Conservation (phyloP, 2,888 invertebrate genomes). For the Pemphredon lugubris region DNA sequence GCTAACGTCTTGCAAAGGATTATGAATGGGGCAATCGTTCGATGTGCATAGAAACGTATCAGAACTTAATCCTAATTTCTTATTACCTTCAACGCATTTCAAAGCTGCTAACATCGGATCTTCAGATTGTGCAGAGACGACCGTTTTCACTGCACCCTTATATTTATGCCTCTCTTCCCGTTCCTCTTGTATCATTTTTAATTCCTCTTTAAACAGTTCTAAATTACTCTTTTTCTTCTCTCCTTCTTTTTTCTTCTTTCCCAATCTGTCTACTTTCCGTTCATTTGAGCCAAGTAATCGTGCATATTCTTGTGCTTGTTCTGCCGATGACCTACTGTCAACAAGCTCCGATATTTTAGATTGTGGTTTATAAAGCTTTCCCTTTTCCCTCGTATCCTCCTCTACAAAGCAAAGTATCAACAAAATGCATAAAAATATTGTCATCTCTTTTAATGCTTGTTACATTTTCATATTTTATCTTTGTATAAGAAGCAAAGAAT, state of each 20-base stretch:
- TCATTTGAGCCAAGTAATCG: conserved; percentile 84
- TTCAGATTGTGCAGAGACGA: conserved; percentile 74
- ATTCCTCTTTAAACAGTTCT: conserved; percentile 98
- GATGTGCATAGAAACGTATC: too few species aligned
- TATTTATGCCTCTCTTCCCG: conserved; percentile 97
- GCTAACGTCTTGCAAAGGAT: too few species aligned
- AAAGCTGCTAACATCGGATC: conserved; percentile 78
- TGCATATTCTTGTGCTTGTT: conserved; percentile 87
- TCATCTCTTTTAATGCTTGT: neutral
- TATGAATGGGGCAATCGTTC: too few species aligned
- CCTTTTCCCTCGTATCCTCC: conserved; percentile 94
- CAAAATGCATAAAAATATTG: neutral
- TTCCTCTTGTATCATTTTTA: conserved; percentile 98
- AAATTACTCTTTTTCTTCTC: conserved; percentile 98
- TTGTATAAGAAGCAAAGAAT: neutral
- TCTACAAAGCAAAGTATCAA: conserved; percentile 81
- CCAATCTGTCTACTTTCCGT: conserved; percentile 85
- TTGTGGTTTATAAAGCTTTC: conserved; percentile 95
- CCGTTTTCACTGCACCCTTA: conserved; percentile 87
- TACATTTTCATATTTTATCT: neutral
- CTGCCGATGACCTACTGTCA: conserved; percentile 83
- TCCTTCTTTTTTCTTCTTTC: conserved; percentile 87
- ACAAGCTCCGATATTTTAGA: conserved; percentile 87
- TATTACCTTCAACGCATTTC: conserved; percentile 78
- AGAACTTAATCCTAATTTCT: too few species aligned